Base-by-base conservation (phyloP, 2,113 vertebrate genomes). In the Orientallactaga bullata region DNA sequence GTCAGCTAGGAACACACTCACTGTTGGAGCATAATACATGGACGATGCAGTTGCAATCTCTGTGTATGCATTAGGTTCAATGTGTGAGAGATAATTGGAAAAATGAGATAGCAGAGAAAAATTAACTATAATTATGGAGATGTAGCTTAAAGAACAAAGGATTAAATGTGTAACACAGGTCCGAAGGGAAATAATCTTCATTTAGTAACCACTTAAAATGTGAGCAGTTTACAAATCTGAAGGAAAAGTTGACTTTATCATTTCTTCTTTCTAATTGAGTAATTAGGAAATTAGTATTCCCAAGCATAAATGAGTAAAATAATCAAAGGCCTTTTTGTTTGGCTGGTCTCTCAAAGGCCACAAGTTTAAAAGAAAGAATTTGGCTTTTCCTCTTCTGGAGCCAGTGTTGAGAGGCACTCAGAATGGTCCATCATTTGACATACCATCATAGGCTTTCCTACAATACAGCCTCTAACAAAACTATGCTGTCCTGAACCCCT, bases 61-160 rank as follows among this genome's bases (percentile, higher is more conserved):
- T 80, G 89, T 37, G 1, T 3, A 88, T 30, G 92, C 7, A 47
- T 81, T 80, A 91, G 91, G 69, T 69, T 82, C 58, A 93, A 69
- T 88, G 73, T 55, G 7, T 63, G 21, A 94, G 95, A 66, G 77
- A 89, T 82, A 95, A 90, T 73, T 51, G 55, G 71, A 93, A 77
- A 90, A 90, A 95, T 58, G 94, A 93, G 88, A 93, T 35, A 26
- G 32, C 85, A 93, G 42, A 89, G 20, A 23, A 94, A 65, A 97
- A 88, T 96, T 96, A 93, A 97, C 95, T 95, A 63, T 51, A 94
- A 82, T 95, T 96, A 93, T 88, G 86, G 86, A 96, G 97, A 97
- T 42, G 2, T 6, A 94, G 69, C 90, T 97, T 73, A 86, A 96
- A 85, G 83, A 96, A 97, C 93, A 94, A 92, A 95, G 65, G 37